phyloP scores from a whole-genome alignment of 2,888 invertebrate genomes.

The Epicampocera succincta region DNA sequence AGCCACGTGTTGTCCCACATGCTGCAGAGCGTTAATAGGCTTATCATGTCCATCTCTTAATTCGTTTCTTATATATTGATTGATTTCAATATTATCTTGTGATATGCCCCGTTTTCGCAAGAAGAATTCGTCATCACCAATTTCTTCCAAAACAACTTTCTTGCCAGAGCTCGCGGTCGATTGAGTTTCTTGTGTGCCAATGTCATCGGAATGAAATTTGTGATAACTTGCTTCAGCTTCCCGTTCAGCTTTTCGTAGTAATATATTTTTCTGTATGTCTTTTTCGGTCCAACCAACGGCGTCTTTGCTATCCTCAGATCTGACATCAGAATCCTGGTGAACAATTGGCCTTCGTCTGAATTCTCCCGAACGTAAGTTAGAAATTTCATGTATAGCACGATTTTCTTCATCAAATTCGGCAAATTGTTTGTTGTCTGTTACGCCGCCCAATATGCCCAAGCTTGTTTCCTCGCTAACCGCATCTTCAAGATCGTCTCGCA shows the following conservation, averaged over 20 bases:
- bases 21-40: constrained; percentile 85
- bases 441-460: constrained; percentile 77
- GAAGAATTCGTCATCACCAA: constrained; percentile 93
- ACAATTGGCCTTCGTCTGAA: constrained; percentile 80
- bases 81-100: constrained; percentile 89
- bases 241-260: constrained; percentile 78
- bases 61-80: constrained; percentile 89
- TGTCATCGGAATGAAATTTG: constrained; percentile 75
- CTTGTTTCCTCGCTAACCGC: constrained; percentile 81
- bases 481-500: constrained; percentile 81
- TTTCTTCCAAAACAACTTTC: constrained; percentile 90
- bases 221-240: constrained; percentile 79
- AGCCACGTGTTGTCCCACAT: constrained; percentile 82
- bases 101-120: constrained; percentile 91
- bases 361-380: constrained; percentile 80
- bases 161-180: constrained; percentile 85
- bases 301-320: constrained; percentile 81
- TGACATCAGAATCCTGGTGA: constrained; percentile 81
- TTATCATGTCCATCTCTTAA: constrained; percentile 87
- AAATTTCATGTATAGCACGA: constrained; percentile 83
- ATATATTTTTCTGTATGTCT: constrained; percentile 80
- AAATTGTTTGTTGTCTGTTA: constrained; percentile 84
- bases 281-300: constrained; percentile 81
- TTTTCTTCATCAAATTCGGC: constrained; percentile 84
- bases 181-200: constrained; percentile 82